Evolutionary conservation across 2,888 invertebrate genomes (phyloP), one percentile per base, ranked within the genome.

Genomic region (Geotrupes spiniger): DNA sequence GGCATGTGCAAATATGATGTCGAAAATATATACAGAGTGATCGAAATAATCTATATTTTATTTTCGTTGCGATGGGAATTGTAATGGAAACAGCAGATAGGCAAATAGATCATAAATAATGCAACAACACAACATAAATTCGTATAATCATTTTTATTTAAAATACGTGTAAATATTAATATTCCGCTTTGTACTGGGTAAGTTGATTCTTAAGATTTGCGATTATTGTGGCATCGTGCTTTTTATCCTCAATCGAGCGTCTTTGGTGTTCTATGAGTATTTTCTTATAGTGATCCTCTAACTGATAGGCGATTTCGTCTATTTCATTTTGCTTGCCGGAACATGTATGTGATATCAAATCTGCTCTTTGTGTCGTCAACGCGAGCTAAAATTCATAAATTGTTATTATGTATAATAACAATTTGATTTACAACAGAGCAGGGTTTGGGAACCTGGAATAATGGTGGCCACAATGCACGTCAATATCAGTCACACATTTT

Each of bases 261-360:
- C 36, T 37, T 36, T 59, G 57, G 31, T 61, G 53, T 36, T 47
- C 45, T 16, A 53, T 50, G 10, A 61, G 36, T 21, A 58, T 40
- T 11, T 41, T 46, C 40, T 44, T 52, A 42, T 61, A 61, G 29
- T 56, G 44, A 15, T 57, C 51, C 37, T 59, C 59, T 31, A 61
- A 36, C 29, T 56, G 31, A 5, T 16, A 26, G 1, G 59, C 51
- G 14, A 57, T 56, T 36, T 49, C 39, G 29, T 61, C 58, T 16
- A 58, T 41, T 46, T 61, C 57, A 4, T 42, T 45, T 36, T 58
- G 57, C 37, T 51, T 53, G 11, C 39, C 42, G 4, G 40, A 36
- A 8, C 41, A 46, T 21, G 49, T 43, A 25, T 37, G 44, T 2
- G 57, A 42, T 14, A 58, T 36, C 4, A 59, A 27, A 37, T 54